A percentile compares a stretch with the other conserved stretches of the same genome.
Evolutionary conservation across 2,888 invertebrate species (phyloP).

Genomic region (Boloria euphrosyne): DNA sequence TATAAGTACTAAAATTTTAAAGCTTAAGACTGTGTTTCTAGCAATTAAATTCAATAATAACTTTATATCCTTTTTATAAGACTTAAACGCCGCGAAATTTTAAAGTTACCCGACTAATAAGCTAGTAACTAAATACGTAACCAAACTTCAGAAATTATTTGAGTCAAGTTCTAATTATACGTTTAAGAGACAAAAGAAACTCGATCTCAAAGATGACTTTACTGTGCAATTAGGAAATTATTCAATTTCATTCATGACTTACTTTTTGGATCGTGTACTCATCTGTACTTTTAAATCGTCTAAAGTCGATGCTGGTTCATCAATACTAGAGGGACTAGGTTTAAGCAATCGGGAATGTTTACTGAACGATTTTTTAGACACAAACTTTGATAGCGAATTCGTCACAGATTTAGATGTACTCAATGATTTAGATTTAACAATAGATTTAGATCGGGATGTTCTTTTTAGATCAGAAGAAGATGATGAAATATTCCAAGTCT

Average conservation of each 20-base stretch:
- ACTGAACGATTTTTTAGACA: slow-evolving; percentile 44
- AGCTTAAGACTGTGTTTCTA: too few relatives aligned
- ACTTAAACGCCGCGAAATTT: too few relatives aligned
- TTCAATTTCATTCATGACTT: slow-evolving; percentile 11
- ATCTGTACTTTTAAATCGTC: slow-evolving; percentile 63
- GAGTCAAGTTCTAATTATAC: too few relatives aligned
- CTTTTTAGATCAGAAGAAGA: slow-evolving; percentile 43
- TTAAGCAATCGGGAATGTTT: slow-evolving; percentile 43
- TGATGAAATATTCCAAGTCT: slow-evolving; percentile 54
- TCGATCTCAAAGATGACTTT: too few relatives aligned
- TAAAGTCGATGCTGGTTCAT: slow-evolving; percentile 42
- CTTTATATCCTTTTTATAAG: too few relatives aligned
- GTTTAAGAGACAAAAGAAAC: too few relatives aligned
- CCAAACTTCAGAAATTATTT: too few relatives aligned
- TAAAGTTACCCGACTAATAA: too few relatives aligned
- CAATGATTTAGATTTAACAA: slow-evolving; percentile 47
- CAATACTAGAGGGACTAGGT: slow-evolving; percentile 35
- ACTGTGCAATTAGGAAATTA: too few relatives aligned
- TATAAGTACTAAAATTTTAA: too few relatives aligned
- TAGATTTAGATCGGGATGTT: slow-evolving; percentile 47
- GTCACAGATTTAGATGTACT: slow-evolving; percentile 41
- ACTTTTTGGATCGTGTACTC: slow-evolving; percentile 39
- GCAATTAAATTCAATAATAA: too few relatives aligned
- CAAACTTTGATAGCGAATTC: slow-evolving; percentile 45
- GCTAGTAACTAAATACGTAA: too few relatives aligned